A percentile compares a stretch with the other conserved stretches of the same genome.
Evolutionary conservation across 2,113 vertebrate genomes (phyloP).

Genomic region (Alces alces): DNA sequence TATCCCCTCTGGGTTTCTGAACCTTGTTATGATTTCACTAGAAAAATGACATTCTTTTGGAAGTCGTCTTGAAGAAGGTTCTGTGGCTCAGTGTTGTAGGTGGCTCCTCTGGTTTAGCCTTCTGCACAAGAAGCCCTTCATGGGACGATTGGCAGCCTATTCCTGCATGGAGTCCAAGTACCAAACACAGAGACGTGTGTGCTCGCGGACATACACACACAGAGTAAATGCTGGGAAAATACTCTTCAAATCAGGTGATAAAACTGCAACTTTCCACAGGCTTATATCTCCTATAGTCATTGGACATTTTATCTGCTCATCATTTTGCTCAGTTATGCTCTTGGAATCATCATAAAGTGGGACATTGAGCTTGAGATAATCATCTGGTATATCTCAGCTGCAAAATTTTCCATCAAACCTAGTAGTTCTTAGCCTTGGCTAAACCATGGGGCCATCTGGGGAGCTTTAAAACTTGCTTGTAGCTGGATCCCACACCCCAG

Average conservation of each 20-base stretch:
- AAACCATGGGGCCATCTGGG: not conserved
- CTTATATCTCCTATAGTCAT: not conserved
- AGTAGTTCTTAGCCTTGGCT: not conserved
- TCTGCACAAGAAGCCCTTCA: not conserved
- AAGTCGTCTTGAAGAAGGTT: not conserved
- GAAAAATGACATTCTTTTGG: constrained; percentile 1
- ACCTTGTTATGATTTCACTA: not conserved
- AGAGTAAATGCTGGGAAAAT: not conserved
- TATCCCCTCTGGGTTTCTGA: not conserved
- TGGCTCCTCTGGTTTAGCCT: not conserved
- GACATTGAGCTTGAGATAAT: not conserved
- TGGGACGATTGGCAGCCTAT: not conserved
- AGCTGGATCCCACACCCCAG: not conserved
- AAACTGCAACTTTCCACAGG: not conserved
- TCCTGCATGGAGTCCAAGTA: not conserved
- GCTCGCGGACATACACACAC: too few relatives aligned
- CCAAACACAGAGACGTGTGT: not conserved
- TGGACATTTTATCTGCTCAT: not conserved
- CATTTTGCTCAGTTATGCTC: not conserved
- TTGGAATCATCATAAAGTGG: not conserved
- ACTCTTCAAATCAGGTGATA: not conserved
- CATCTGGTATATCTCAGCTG: not conserved
- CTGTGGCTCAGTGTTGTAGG: not conserved
- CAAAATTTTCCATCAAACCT: not conserved
- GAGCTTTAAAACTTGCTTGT: not conserved